Evolutionary conservation across 2,797 vertebrate species (phyloP).

Genomic region (Antrozous pallidus): DNA sequence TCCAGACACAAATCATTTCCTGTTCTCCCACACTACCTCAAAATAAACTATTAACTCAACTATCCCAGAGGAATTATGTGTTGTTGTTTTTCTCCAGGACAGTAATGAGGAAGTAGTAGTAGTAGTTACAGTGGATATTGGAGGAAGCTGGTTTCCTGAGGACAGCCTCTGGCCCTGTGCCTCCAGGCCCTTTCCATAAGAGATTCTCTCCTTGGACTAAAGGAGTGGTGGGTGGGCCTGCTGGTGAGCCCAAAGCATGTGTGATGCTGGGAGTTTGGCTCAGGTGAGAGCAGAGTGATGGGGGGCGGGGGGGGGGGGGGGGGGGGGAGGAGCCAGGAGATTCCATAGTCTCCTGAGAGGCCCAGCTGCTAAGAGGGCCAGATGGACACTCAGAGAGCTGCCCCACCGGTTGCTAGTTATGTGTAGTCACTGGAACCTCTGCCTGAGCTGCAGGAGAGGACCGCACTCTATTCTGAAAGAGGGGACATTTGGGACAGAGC

Average conservation of each 20-base stretch:
- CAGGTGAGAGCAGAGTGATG: neutral
- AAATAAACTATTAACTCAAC: conserved; percentile 8
- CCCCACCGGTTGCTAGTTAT: neutral
- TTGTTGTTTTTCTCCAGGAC: neutral
- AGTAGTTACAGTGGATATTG: neutral
- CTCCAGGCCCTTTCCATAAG: neutral
- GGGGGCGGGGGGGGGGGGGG: no score
- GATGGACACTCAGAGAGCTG: neutral
- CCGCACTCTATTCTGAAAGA: neutral
- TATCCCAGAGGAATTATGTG: neutral
- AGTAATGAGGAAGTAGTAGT: neutral
- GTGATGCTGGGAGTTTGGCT: neutral
- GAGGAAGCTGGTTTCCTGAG: neutral
- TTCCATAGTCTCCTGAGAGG: neutral
- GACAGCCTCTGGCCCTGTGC: neutral
- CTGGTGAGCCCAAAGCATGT: neutral
- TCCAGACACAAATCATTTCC: conserved; percentile 32
- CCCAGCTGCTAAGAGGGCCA: neutral
- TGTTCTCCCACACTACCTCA: neutral
- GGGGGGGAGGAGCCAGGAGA: neutral
- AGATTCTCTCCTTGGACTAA: neutral
- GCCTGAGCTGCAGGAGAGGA: neutral
- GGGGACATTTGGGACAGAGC: neutral
- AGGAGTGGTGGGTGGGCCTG: neutral
- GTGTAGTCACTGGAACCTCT: neutral